Percentiles rank a stretch among this genome's conserved stretches.
These are phyloP conservation scores for Pseudochaenichthys georgianus DNA, from an alignment of 2,797 vertebrate genomes.

Conservation along the genomic window DNA sequence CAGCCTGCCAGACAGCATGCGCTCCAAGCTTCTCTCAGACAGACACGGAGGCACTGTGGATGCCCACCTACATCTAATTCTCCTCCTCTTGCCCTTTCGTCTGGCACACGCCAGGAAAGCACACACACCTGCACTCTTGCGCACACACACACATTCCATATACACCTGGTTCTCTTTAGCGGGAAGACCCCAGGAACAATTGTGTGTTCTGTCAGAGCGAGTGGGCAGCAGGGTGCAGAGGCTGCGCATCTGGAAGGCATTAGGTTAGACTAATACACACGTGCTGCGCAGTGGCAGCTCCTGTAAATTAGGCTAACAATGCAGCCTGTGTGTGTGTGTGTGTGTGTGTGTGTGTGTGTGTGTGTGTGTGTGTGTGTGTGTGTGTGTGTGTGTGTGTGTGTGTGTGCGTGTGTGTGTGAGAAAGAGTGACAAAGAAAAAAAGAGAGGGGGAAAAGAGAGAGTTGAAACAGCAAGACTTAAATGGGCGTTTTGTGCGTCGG, in stretches of 20 bases:
- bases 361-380: too few relatives aligned
- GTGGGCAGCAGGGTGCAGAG: slow-evolving; percentile 40
- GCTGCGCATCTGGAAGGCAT: slow-evolving; percentile 75
- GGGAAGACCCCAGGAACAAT: slow-evolving; percentile 63
- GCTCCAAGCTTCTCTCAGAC: neutral
- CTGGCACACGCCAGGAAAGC: neutral
- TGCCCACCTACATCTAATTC: slow-evolving; percentile 3
- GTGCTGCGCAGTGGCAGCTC: slow-evolving; percentile 68
- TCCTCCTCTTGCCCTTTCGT: neutral
- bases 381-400: too few relatives aligned
- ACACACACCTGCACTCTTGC: too few relatives aligned
- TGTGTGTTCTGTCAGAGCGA: slow-evolving; percentile 49
- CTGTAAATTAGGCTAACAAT: slow-evolving; percentile 61
- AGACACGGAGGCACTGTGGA: slow-evolving; percentile 1
- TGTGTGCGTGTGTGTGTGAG: slow-evolving; percentile 4
- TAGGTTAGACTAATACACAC: slow-evolving; percentile 63
- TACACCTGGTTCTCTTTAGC: slow-evolving; percentile 70
- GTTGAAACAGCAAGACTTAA: slow-evolving; percentile 17
- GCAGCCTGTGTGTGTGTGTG: slow-evolving; percentile 27
- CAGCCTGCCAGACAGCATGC: neutral
- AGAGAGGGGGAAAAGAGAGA: neutral
- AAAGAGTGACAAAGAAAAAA: slow-evolving; percentile 13
- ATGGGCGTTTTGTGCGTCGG: neutral
- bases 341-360: neutral
- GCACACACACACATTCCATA: neutral